Evolutionary conservation across 2,888 invertebrate species (phyloP), one percentile per base, ranked within the genome.

Genomic region (Deilephila elpenor): DNA sequence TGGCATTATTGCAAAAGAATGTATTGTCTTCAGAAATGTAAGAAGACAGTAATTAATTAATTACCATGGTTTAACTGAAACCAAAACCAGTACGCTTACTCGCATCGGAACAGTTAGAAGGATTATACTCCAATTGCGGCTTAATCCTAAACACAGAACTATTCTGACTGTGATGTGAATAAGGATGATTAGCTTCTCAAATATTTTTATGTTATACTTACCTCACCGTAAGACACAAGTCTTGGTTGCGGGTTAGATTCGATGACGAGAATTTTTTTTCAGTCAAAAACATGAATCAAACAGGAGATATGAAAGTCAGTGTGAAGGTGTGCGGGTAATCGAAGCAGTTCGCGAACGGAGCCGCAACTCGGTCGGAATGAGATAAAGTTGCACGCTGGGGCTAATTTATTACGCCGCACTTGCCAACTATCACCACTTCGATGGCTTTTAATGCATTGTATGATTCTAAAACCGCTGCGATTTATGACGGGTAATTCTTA

Each of bases 331-430:
- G 44, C 51, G 51, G 25, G 53, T 59, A 59, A 71, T 71, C 56
- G 71, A 71, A 73, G 64, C 72, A 25, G 11, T 19, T 20, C 62
- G 34, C 34, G 29, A 61, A 71, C 17, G 29, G 80, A 76, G 74
- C 78, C 82, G 81, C 81, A 67, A 82, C 78, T 85, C 82, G 82
- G 76, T 78, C 86, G 86, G 86, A 87, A 88, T 83, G 83, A 87
- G 89, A 90, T 90, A 90, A 90, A 90, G 84, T 89, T 85, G 85
- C 84, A 76, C 77, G 79, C 78, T 80, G 80, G 80, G 79, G 86
- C 83, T 89, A 88, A 89, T 90, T 88, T 89, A 89, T 84, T 83
- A 81, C 81, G 81, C 77, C 74, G 74, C 74, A 74, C 73, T 76
- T 74, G 73, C 76, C 74, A 77, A 71, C 73, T 75, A 74, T 77